Conservation (phyloP, 2,888 invertebrate genomes). For the Xestia rhomboidea region DNA sequence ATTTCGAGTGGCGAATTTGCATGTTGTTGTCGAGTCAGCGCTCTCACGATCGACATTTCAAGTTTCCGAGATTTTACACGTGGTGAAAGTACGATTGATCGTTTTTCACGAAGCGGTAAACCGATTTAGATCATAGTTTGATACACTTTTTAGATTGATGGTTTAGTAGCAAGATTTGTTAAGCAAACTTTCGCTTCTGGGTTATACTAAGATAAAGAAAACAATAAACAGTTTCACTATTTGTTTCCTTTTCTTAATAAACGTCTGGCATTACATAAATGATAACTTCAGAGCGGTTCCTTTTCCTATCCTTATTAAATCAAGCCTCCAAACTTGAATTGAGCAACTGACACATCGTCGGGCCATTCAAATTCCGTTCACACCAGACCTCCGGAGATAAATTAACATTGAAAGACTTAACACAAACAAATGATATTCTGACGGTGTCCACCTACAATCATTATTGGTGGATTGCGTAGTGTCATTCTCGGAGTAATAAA, state of each 20-base stretch:
- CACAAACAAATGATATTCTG: conserved; percentile 83
- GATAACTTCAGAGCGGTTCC: conserved; percentile 18
- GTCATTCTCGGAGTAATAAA: conserved; percentile 77
- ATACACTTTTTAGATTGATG: conserved; percentile 70
- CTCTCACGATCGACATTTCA: conserved; percentile 69
- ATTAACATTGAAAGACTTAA: conserved; percentile 80
- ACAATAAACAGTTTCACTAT: conserved; percentile 2
- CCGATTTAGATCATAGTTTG: conserved; percentile 67
- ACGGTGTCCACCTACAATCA: conserved; percentile 83
- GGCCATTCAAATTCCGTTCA: conserved; percentile 72
- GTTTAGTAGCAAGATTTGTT: conserved; percentile 62
- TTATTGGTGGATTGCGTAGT: conserved; percentile 74
- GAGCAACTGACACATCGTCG: conserved; percentile 49
- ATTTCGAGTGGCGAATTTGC: conserved; percentile 88
- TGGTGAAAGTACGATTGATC: conserved; percentile 75
- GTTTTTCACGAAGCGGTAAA: conserved; percentile 70
- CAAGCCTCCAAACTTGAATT: conserved; percentile 54
- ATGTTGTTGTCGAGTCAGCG: conserved; percentile 78
- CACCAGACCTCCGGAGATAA: conserved; percentile 70
- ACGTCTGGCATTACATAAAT: conserved; percentile 7
- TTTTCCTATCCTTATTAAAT: conserved; percentile 52
- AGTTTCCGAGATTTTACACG: conserved; percentile 67
- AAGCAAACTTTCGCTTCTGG: conserved; percentile 29
- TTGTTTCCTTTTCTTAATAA: conserved; percentile 24
- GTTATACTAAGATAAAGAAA: conserved; percentile 15